phyloP scores from a whole-genome alignment of 2,797 vertebrate genomes.

The Platalea minor region DNA sequence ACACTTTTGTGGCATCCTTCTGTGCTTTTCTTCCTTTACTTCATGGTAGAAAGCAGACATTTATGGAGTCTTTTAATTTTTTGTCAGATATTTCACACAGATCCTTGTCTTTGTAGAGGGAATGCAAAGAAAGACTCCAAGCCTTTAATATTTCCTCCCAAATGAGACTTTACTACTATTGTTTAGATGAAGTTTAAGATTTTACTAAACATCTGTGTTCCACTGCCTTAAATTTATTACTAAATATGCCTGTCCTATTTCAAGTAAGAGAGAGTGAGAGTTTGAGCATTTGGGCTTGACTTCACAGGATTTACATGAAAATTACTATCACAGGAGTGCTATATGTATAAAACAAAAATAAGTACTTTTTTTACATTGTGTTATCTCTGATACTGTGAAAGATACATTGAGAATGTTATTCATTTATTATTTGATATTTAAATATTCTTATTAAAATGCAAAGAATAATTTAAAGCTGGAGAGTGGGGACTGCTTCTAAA shows the following conservation, averaged over 20 bases:
- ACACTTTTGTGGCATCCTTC: not conserved
- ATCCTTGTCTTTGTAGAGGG: not conserved
- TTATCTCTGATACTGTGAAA: not conserved
- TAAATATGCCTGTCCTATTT: not conserved
- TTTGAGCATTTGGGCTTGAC: not conserved
- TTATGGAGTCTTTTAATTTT: not conserved
- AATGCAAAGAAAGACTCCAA: not conserved
- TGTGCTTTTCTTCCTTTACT: not conserved
- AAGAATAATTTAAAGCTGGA: constrained; percentile 13
- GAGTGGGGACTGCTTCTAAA: not conserved
- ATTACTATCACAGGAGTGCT: not conserved
- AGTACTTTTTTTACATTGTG: not conserved
- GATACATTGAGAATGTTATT: not conserved
- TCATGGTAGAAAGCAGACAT: not conserved
- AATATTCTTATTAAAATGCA: constrained; percentile 29
- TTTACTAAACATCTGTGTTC: not conserved
- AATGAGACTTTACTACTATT: not conserved
- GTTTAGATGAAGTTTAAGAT: not conserved
- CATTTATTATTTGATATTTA: constrained; percentile 33
- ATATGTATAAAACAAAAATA: not conserved
- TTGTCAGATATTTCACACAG: not conserved
- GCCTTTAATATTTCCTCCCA: not conserved
- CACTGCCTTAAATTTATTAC: not conserved
- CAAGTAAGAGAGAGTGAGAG: not conserved
- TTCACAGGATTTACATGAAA: not conserved